phyloP scores from a whole-genome alignment of 2,113 vertebrate species.

The Corythornis madagascariensis region DNA sequence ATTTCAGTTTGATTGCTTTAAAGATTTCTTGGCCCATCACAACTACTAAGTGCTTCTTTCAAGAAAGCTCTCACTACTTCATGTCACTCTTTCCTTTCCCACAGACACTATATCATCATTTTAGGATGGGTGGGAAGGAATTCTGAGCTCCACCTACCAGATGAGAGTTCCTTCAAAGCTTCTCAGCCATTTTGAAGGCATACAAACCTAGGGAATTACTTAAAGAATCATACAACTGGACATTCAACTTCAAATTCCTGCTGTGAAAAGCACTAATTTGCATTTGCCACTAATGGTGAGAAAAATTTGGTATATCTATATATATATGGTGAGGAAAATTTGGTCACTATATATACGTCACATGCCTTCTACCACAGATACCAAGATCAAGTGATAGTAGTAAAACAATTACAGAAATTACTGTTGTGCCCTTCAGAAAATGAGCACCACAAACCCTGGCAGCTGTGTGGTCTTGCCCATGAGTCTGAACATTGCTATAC shows the following conservation, averaged over 20 bases:
- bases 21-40: neutral
- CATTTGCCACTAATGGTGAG: neutral
- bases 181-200: neutral
- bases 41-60: neutral
- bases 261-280: neutral
- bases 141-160: neutral
- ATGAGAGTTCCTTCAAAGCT: neutral
- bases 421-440: neutral
- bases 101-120: neutral
- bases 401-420: neutral
- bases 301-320: neutral
- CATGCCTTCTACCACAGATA: neutral
- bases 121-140: neutral
- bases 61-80: neutral
- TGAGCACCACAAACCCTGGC: neutral
- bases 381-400: neutral
- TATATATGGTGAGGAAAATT: neutral
- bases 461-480: neutral
- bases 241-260: neutral
- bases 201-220: neutral
- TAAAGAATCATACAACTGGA: neutral
- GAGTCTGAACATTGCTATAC: neutral
- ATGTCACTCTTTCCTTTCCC: neutral
- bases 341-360: neutral
- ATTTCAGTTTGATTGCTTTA: neutral